Percentiles rank a stretch among this genome's conserved stretches.
phyloP scores from a whole-genome alignment of 2,797 vertebrate genomes.

The Cyprinella venusta region DNA sequence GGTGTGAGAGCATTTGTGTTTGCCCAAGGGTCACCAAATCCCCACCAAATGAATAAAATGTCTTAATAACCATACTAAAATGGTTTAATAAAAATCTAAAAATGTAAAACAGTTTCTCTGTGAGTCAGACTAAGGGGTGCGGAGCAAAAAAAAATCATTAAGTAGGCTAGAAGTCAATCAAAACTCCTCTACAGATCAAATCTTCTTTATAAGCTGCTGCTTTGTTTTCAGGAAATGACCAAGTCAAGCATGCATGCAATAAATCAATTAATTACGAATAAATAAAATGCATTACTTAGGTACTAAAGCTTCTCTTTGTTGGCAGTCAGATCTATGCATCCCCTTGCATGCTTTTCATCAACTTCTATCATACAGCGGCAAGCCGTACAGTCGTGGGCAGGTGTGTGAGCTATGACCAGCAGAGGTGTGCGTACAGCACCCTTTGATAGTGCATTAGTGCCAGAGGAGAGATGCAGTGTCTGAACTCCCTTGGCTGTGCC shows the following conservation, averaged over 20 bases:
- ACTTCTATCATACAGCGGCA: not conserved
- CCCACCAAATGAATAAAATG: not conserved
- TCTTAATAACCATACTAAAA: not conserved
- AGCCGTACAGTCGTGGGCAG: not conserved
- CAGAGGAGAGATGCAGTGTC: conserved; percentile 60
- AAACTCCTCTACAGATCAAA: not conserved
- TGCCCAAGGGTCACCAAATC: not conserved
- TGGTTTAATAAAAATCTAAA: not conserved
- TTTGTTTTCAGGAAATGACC: conserved; percentile 46
- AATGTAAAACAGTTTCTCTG: not conserved
- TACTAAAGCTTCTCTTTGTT: not conserved
- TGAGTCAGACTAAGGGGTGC: not conserved
- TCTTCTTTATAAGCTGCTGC: conserved; percentile 45
- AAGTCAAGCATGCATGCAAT: conserved; percentile 50
- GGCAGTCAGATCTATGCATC: not conserved
- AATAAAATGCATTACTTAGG: conserved; percentile 33
- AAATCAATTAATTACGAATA: conserved; percentile 54
- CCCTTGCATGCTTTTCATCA: conserved; percentile 18
- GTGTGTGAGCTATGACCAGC: conserved; percentile 20
- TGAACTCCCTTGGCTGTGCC: conserved; percentile 65
- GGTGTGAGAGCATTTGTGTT: not conserved
- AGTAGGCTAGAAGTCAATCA: not conserved
- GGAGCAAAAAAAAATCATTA: not conserved
- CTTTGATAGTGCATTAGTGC: conserved; percentile 58
- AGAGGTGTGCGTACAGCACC: conserved; percentile 20